phyloP scores from a whole-genome alignment of 2,888 invertebrate genomes.

The Cyclophora albipunctata region DNA sequence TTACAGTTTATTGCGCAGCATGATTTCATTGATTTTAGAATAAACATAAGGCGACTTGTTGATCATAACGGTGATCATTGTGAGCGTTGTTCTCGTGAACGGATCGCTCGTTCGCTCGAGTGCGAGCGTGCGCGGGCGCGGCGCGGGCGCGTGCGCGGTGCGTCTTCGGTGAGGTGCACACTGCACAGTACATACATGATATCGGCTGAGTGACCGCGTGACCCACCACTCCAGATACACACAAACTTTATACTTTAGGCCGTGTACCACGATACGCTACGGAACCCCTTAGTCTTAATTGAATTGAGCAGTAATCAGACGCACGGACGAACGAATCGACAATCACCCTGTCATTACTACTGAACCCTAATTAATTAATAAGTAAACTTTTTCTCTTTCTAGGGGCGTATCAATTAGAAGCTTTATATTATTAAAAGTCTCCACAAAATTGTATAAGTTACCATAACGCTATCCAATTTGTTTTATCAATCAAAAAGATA shows the following conservation, averaged over 20 bases:
- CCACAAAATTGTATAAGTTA: slow-evolving; percentile 68
- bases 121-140: slow-evolving; percentile 5
- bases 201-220: slow-evolving; percentile 29
- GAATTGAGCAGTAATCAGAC: slow-evolving; percentile 68
- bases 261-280: slow-evolving; percentile 50
- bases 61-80: slow-evolving; percentile 8
- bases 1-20: slow-evolving; percentile 22
- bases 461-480: slow-evolving; percentile 45
- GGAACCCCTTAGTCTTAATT: slow-evolving; percentile 54
- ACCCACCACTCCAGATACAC: slow-evolving; percentile 27
- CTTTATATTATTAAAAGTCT: slow-evolving; percentile 64
- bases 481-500: slow-evolving; percentile 47
- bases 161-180: slow-evolving; percentile 1
- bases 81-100: slow-evolving; percentile 13
- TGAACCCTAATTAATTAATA: slow-evolving; percentile 57
- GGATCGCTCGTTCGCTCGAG: slow-evolving; percentile 18
- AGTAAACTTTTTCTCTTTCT: slow-evolving; percentile 37
- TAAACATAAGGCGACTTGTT: slow-evolving; percentile 21
- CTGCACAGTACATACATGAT: slow-evolving; percentile 35
- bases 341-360: slow-evolving; percentile 64
- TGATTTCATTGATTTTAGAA: slow-evolving; percentile 21
- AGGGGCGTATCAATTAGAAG: slow-evolving; percentile 65
- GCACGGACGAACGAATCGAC: slow-evolving; percentile 69
- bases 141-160: slow-evolving; percentile 15
- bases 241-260: slow-evolving; percentile 43